Conservation (phyloP, 2,113 vertebrate species). For the Madoqua kirkii region DNA sequence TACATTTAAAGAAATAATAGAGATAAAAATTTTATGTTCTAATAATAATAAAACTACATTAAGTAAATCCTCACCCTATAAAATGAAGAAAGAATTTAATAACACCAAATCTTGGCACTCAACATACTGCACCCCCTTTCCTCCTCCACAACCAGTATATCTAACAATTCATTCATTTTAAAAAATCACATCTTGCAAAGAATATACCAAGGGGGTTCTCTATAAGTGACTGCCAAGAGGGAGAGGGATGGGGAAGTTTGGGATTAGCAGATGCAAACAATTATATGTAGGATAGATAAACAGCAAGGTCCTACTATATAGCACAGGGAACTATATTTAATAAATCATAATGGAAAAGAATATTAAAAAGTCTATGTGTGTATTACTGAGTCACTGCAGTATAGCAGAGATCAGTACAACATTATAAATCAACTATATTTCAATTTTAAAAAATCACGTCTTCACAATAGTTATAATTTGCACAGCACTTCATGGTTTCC, state of each 20-base stretch:
- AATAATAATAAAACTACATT: neutral
- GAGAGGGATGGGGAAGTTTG: neutral
- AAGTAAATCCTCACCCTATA: neutral
- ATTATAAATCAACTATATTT: neutral
- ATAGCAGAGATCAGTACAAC: neutral
- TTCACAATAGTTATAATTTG: neutral
- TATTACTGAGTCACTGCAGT: neutral
- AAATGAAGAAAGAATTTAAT: neutral
- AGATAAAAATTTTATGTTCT: neutral
- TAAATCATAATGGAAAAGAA: neutral
- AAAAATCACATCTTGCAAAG: neutral
- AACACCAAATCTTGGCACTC: slow-evolving; percentile 19
- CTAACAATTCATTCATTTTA: neutral
- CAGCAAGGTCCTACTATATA: neutral
- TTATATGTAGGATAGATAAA: neutral
- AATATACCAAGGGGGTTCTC: neutral
- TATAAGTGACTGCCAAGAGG: neutral
- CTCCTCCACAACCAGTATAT: neutral
- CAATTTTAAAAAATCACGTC: neutral
- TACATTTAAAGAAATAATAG: neutral
- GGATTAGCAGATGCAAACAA: neutral
- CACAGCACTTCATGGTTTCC: neutral
- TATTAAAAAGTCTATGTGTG: neutral
- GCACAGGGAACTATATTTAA: neutral
- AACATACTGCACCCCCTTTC: neutral